Base-by-base conservation (phyloP, 2,113 vertebrate genomes). In the Gulo gulo region DNA sequence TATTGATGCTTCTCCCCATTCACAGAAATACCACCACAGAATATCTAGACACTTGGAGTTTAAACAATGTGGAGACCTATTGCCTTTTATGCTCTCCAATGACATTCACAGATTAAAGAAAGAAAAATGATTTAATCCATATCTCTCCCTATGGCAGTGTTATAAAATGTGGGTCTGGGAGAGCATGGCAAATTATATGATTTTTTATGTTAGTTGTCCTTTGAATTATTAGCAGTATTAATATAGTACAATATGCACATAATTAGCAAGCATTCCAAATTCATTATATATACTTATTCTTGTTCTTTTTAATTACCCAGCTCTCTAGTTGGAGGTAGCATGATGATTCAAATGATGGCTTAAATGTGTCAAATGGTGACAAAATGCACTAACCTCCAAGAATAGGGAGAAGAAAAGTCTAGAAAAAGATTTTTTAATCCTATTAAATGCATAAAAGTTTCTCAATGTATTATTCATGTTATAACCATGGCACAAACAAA, bases 401-500 rank as follows among this genome's bases (percentile, higher is more conserved):
- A 79, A 29, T 14, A 21, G 26, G 76, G 76, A 92, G 79, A 89
- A 90, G 69, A 63, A 94, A 95, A 84, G 50, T 94, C 76, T 90
- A 67, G 71, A 97, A 97, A 88, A 39, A 88, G 63, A 79, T 61
- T 87, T 95, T 86, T 95, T 82, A 65, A 92, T 91, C 65, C 65
- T n/a, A 85, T 96, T 92, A 97, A 90, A 91, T 34, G 80, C 80
- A 76, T 81, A 79, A 80, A 89, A 82, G 78, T 93, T 95, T 67
- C 87, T 88, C 91, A 65, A 96, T 97, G 97, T 94, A 97, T 98
- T 97, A 97, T 97, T 97, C 97, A 97, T 97, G 85, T 69, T 96
- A 61, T 59, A 92, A 79, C 76, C 84, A 69, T 67, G 84, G 82
- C 39, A 92, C 91, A 96, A 96, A 97, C 96, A 98, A 97, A 95